These are phyloP conservation scores for Aelia acuminata DNA, from an alignment of 2,888 invertebrate genomes.

Conservation along the genomic window DNA sequence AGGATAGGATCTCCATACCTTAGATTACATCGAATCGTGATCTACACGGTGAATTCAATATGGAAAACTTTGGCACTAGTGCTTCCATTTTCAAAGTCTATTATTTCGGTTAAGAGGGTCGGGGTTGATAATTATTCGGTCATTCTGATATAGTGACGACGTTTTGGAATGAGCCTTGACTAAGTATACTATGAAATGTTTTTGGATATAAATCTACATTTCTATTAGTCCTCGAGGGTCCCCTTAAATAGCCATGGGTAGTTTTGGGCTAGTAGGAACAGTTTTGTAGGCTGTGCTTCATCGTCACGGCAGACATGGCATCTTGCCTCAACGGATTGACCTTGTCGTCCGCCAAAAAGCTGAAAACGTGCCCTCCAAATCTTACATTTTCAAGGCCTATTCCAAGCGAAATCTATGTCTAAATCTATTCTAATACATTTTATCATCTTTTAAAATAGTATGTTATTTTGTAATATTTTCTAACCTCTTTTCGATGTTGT, in stretches of 20 bases:
- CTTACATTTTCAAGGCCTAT: not conserved
- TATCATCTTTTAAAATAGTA: too few species aligned
- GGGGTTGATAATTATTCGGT: not conserved
- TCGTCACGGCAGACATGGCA: constrained; percentile 7
- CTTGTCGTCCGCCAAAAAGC: not conserved
- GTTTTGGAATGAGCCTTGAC: not conserved
- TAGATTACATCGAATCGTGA: too few species aligned
- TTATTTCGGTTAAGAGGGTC: too few species aligned
- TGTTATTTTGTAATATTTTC: too few species aligned
- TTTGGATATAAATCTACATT: constrained; percentile 22
- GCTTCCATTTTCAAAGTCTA: too few species aligned
- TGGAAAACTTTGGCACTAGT: too few species aligned
- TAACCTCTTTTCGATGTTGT: too few species aligned
- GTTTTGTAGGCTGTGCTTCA: constrained; percentile 9
- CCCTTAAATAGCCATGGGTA: not conserved
- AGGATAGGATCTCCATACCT: too few species aligned
- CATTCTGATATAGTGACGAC: not conserved
- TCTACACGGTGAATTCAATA: too few species aligned
- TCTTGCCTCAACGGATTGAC: not conserved
- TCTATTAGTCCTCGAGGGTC: not conserved
- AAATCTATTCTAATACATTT: too few species aligned
- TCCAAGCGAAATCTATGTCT: not conserved
- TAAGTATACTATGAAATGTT: not conserved
- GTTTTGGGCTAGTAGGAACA: constrained; percentile 21
- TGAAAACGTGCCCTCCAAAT: not conserved